Evolutionary conservation across 2,113 vertebrate genomes (phyloP).

Genomic region (Pseudorasbora parva): DNA sequence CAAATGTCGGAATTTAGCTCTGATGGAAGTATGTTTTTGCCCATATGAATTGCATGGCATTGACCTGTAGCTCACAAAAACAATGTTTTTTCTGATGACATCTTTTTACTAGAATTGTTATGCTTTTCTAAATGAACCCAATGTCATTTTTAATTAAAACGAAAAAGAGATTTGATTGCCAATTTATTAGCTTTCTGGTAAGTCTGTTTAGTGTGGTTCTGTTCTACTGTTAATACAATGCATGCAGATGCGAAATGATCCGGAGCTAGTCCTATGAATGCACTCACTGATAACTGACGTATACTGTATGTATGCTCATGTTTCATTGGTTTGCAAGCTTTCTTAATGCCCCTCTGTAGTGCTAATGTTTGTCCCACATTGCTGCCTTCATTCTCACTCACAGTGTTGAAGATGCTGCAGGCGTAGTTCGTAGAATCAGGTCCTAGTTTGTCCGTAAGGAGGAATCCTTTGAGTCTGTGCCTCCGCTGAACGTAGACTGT

Average conservation of each 20-base stretch:
- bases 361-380: slow-evolving; percentile 80
- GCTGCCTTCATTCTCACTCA: slow-evolving; percentile 99
- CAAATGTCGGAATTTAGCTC: slow-evolving; percentile 34
- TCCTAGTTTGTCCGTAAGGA: slow-evolving; percentile 98
- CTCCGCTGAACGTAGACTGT: slow-evolving; percentile 97
- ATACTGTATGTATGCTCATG: slow-evolving; percentile 56
- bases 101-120: slow-evolving; percentile 26
- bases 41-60: slow-evolving; percentile 72
- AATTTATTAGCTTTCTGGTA: slow-evolving; percentile 61
- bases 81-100: slow-evolving; percentile 30
- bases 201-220: slow-evolving; percentile 60
- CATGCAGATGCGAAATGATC: slow-evolving; percentile 70
- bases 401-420: slow-evolving; percentile 99
- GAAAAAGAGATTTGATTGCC: slow-evolving; percentile 25
- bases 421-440: slow-evolving; percentile 99
- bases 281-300: slow-evolving; percentile 53
- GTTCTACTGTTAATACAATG: slow-evolving; percentile 60
- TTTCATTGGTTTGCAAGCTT: slow-evolving; percentile 65
- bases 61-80: slow-evolving; percentile 56
- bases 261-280: slow-evolving; percentile 59
- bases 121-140: background rate
- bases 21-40: slow-evolving; percentile 58
- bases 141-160: slow-evolving; percentile 31
- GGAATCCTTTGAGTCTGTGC: slow-evolving; percentile 98
- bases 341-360: slow-evolving; percentile 73